Evolutionary conservation across 2,797 vertebrate genomes (phyloP).

Genomic region (Gymnothorax reevesii): DNA sequence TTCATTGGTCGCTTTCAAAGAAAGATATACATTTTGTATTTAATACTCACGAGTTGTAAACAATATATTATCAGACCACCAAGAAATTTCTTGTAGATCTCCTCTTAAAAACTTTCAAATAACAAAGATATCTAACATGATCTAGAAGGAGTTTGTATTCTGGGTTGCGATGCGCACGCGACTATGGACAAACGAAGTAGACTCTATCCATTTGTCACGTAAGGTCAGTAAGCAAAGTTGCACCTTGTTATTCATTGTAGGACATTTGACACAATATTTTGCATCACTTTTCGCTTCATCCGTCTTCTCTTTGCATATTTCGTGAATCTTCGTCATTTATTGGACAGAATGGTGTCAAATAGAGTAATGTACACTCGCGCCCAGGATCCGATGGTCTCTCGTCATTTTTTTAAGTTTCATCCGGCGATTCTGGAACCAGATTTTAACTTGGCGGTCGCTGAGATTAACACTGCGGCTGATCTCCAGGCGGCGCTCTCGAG

Average conservation of each 20-base stretch:
- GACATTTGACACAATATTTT: slow-evolving; percentile 2
- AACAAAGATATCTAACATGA: slow-evolving; percentile 13
- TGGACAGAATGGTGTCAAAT: slow-evolving; percentile 21
- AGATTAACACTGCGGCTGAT: slow-evolving; percentile 49
- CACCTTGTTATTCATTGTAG: not conserved
- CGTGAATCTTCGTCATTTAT: not conserved
- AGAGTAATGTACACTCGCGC: slow-evolving; percentile 31
- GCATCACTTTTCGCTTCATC: not conserved
- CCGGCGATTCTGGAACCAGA: slow-evolving; percentile 47
- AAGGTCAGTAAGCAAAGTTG: not conserved
- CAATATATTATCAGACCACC: slow-evolving; percentile 7
- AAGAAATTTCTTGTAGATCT: not conserved
- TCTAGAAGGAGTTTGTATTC: slow-evolving; percentile 22
- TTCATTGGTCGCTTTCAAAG: slow-evolving; percentile 11
- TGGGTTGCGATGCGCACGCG: not conserved
- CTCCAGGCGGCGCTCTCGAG: slow-evolving; percentile 79
- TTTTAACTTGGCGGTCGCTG: slow-evolving; percentile 44
- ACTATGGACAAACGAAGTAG: not conserved
- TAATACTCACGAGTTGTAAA: slow-evolving; percentile 34
- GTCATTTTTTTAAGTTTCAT: slow-evolving; percentile 54
- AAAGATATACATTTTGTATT: slow-evolving; percentile 11
- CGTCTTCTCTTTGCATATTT: not conserved
- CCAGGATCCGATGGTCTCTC: slow-evolving; percentile 40
- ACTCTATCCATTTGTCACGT: not conserved
- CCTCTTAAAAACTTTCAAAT: slow-evolving; percentile 17